Conservation (phyloP, 2,888 invertebrate genomes). For the Nomada goodeniana region DNA sequence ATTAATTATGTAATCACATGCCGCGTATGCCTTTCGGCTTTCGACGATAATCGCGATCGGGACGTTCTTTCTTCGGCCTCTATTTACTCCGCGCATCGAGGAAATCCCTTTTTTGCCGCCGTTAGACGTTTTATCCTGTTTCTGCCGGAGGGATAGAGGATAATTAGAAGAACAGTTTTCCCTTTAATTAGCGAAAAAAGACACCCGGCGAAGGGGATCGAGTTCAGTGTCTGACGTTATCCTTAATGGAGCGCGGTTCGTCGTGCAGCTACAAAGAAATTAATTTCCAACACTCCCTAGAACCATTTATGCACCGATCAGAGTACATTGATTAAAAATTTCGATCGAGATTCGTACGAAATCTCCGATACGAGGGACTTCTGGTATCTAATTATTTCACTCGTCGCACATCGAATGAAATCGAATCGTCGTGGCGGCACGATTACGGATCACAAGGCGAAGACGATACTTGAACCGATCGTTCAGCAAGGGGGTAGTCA, state of each 20-base stretch:
- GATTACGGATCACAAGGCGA: conserved; percentile 30
- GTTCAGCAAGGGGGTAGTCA: conserved; percentile 17
- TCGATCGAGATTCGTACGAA: too few relatives aligned
- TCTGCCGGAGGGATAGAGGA: not conserved
- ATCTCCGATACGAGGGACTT: too few relatives aligned
- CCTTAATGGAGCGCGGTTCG: not conserved
- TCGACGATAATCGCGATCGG: not conserved
- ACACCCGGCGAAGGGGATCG: not conserved
- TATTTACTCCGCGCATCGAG: not conserved
- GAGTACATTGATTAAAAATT: too few relatives aligned
- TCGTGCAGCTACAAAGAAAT: not conserved
- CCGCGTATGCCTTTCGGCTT: not conserved
- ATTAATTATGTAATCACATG: conserved; percentile 4
- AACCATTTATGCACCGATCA: not conserved
- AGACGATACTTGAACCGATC: not conserved
- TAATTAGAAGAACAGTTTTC: not conserved
- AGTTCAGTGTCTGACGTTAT: not conserved
- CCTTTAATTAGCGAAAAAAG: not conserved
- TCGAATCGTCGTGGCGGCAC: conserved; percentile 1
- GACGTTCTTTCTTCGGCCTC: not conserved
- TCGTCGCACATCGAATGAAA: not conserved
- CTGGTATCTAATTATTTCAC: too few relatives aligned
- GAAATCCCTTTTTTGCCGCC: not conserved
- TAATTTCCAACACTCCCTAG: not conserved
- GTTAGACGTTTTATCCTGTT: not conserved